Percentiles rank a stretch among this genome's conserved stretches.
These are phyloP conservation scores for Neofelis nebulosa DNA, from an alignment of 2,113 vertebrate genomes.

Conservation along the genomic window DNA sequence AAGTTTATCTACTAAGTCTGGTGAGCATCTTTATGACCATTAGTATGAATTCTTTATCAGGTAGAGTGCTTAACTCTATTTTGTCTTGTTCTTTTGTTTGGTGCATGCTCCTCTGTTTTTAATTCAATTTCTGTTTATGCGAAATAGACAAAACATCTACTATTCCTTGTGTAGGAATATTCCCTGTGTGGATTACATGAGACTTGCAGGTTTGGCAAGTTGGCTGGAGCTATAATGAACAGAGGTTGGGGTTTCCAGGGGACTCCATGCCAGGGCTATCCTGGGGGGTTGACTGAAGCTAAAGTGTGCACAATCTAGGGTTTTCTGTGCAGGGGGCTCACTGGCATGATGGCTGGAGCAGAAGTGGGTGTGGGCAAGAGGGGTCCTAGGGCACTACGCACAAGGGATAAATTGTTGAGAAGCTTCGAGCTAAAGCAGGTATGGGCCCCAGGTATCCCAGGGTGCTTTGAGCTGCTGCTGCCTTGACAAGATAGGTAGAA, in stretches of 20 bases:
- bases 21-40: neutral
- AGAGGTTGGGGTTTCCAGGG: neutral
- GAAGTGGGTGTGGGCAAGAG: neutral
- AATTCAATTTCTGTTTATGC: neutral
- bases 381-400: neutral
- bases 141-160: neutral
- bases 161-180: neutral
- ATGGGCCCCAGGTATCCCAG: neutral
- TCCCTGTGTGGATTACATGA: neutral
- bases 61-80: neutral
- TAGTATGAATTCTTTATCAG: neutral
- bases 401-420: neutral
- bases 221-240: neutral
- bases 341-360: neutral
- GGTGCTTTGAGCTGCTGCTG: neutral
- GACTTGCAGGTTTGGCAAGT: neutral
- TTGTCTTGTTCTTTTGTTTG: neutral
- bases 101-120: neutral
- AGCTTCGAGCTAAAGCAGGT: neutral
- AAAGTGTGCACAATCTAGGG: neutral
- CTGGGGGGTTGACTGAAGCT: neutral
- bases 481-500: neutral
- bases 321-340: neutral
- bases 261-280: neutral
- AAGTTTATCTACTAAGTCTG: neutral